Percentiles rank a stretch among this genome's conserved stretches.
Evolutionary conservation across 2,113 vertebrate genomes (phyloP).

Genomic region (Eleginops maclovinus): DNA sequence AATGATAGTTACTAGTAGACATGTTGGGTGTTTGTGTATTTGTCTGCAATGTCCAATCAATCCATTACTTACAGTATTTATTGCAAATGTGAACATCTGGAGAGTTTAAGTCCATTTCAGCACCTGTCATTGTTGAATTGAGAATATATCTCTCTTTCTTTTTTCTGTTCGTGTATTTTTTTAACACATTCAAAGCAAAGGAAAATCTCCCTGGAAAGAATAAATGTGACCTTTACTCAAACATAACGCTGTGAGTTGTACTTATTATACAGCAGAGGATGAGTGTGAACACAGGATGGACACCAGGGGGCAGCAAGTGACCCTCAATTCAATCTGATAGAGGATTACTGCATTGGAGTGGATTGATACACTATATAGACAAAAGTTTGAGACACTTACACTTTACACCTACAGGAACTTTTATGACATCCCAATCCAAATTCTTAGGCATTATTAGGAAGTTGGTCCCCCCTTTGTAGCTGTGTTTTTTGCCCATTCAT

Average conservation of each 20-base stretch:
- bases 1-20: conserved; percentile 16
- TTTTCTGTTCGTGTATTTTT: conserved; percentile 70
- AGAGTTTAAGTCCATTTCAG: conserved; percentile 32
- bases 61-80: conserved; percentile 24
- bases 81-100: conserved; percentile 42
- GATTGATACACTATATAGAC: too few relatives aligned
- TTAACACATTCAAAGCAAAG: conserved; percentile 58
- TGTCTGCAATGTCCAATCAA: conserved; percentile 26
- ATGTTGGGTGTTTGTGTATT: conserved; percentile 47
- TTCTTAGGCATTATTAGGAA: too few relatives aligned
- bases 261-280: conserved; percentile 3
- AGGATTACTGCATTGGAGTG: conserved; percentile 4
- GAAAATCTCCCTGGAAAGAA: conserved; percentile 67
- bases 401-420: too few relatives aligned
- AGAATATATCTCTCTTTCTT: conserved; percentile 38
- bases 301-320: conserved; percentile 69
- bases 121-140: conserved; percentile 57
- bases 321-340: background rate
- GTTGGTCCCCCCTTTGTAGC: too few relatives aligned
- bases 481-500: too few relatives aligned
- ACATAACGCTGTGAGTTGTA: conserved; percentile 19
- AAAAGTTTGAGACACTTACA: too few relatives aligned
- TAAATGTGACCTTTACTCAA: conserved; percentile 77
- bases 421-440: too few relatives aligned
- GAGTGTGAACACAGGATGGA: background rate